phyloP scores from a whole-genome alignment of 2,113 vertebrate genomes.

The Brevimyrus niger region DNA sequence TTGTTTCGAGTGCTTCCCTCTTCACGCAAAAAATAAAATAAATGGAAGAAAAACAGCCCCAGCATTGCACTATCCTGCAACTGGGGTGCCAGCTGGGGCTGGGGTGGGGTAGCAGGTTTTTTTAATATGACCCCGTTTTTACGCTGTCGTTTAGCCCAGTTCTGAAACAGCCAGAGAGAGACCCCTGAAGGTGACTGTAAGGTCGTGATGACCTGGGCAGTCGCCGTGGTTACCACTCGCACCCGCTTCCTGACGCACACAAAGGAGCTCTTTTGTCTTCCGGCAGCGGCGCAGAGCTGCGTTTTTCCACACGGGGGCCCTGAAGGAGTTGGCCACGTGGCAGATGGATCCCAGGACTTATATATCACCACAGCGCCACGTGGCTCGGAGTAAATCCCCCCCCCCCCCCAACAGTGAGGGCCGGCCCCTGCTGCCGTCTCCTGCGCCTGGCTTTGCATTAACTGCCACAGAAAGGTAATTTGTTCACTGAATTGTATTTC shows the following conservation, averaged over 20 bases:
- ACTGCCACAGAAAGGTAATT: conserved; percentile 54
- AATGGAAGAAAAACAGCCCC: not conserved
- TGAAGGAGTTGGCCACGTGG: not conserved
- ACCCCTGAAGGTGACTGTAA: not conserved
- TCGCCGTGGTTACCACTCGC: not conserved
- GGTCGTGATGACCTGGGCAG: not conserved
- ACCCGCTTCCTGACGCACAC: not conserved
- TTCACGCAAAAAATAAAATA: not conserved
- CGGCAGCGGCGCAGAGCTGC: not conserved
- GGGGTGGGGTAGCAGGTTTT: not conserved
- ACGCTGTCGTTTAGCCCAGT: not conserved
- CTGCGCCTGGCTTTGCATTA: conserved; percentile 45
- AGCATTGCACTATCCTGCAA: not conserved
- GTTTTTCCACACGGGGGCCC: not conserved
- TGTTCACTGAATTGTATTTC: conserved; percentile 55
- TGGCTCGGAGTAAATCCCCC: not conserved
- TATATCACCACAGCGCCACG: not conserved
- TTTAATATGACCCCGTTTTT: not conserved
- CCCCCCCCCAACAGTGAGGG: conserved; percentile 10
- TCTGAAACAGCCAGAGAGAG: not conserved
- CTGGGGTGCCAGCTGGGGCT: not conserved
- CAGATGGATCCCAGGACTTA: not conserved
- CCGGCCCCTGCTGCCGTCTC: conserved; percentile 28
- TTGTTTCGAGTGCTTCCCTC: not conserved
- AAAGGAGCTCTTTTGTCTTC: not conserved